Conservation (phyloP, 2,888 invertebrate species). For the Bibio marci region DNA sequence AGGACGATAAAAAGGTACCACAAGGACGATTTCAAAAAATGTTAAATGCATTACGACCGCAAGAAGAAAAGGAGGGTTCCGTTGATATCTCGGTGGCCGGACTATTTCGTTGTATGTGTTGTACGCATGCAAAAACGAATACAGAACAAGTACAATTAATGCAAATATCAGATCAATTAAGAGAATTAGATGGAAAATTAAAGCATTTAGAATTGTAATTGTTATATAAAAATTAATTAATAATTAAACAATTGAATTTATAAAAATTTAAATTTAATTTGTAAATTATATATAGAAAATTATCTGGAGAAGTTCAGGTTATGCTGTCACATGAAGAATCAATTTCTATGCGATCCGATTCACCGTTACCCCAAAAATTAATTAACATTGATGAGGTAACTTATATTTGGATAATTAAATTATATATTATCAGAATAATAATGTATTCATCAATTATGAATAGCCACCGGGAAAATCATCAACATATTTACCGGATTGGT, state of each 20-base stretch:
- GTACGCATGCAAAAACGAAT: slow-evolving; percentile 29
- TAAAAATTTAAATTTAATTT: background rate
- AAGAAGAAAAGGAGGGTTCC: slow-evolving; percentile 29
- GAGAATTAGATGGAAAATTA: slow-evolving; percentile 28
- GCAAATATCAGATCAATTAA: slow-evolving; percentile 27
- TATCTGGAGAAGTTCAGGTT: slow-evolving; percentile 8
- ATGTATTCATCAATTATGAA: background rate
- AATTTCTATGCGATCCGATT: background rate
- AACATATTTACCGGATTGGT: slow-evolving; percentile 36
- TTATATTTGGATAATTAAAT: slow-evolving; percentile 8
- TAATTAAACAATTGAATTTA: background rate
- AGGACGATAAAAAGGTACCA: slow-evolving; percentile 5
- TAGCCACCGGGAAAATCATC: slow-evolving; percentile 1
- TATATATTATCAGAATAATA: background rate
- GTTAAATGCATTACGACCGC: slow-evolving; percentile 17
- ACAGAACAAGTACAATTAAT: slow-evolving; percentile 30
- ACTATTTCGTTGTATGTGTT: slow-evolving; percentile 36
- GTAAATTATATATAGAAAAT: slow-evolving; percentile 6
- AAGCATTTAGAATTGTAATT: slow-evolving; percentile 28
- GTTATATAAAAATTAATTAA: background rate
- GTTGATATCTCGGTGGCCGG: slow-evolving; percentile 35
- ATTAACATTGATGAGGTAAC: background rate
- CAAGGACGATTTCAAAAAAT: slow-evolving; percentile 12
- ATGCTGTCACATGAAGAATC: slow-evolving; percentile 4
- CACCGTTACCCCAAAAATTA: background rate